phyloP scores from a whole-genome alignment of 2,888 invertebrate species.

The Sinodicranocentrus sp. region DNA sequence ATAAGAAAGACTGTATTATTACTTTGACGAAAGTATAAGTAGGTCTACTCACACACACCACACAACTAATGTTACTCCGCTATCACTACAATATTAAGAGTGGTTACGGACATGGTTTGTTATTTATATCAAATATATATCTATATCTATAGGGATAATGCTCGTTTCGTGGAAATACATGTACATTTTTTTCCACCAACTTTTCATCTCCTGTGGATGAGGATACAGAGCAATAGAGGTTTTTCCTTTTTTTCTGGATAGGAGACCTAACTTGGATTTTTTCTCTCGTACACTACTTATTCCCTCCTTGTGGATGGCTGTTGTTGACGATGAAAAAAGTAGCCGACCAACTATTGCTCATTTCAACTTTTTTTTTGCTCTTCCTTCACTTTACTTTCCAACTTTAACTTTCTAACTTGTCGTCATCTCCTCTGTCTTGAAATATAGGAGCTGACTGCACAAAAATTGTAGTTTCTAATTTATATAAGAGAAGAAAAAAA shows the following conservation, averaged over 20 bases:
- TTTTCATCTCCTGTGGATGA: too few species aligned
- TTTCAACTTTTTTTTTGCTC: slow-evolving; percentile 70
- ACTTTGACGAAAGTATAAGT: not conserved
- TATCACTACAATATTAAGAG: slow-evolving; percentile 12
- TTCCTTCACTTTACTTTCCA: slow-evolving; percentile 73
- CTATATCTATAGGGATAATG: too few species aligned
- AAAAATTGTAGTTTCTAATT: slow-evolving; percentile 68
- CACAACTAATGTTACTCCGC: not conserved
- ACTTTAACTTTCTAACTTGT: slow-evolving; percentile 74
- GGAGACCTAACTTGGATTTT: slow-evolving; percentile 50
- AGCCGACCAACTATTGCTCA: slow-evolving; percentile 69
- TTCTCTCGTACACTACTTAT: slow-evolving; percentile 31
- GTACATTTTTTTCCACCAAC: slow-evolving; percentile 1
- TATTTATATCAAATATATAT: too few species aligned
- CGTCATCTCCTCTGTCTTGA: slow-evolving; percentile 69
- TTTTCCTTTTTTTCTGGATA: not conserved
- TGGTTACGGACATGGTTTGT: too few species aligned
- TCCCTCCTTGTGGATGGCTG: slow-evolving; percentile 48
- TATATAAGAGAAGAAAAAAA: slow-evolving; percentile 56
- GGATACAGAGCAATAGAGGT: not conserved
- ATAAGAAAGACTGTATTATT: not conserved
- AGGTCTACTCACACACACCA: not conserved
- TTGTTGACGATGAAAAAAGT: slow-evolving; percentile 67
- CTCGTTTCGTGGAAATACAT: too few species aligned
- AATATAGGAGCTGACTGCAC: slow-evolving; percentile 71